Percentiles rank a stretch among this genome's conserved stretches.
phyloP scores from a whole-genome alignment of 2,888 invertebrate species.

The Corythucha ciliata region DNA sequence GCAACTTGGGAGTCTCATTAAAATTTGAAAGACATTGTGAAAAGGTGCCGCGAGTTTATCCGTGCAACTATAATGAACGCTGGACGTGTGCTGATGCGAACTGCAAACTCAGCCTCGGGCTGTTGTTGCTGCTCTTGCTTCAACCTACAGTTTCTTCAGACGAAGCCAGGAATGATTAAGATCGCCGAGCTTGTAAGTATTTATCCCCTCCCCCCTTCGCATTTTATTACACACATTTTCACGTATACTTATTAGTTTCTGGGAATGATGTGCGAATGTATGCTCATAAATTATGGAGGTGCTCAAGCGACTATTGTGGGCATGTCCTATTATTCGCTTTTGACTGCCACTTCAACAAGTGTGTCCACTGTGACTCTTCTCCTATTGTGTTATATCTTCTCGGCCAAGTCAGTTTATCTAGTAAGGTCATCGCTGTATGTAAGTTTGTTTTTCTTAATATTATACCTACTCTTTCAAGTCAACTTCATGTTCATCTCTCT shows the following conservation, averaged over 20 bases:
- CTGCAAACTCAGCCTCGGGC: too few relatives aligned
- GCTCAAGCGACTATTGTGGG: constrained; percentile 64
- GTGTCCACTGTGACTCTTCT: constrained; percentile 66
- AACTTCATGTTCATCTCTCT: constrained; percentile 34
- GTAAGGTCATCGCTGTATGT: constrained; percentile 76
- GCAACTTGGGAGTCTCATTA: too few relatives aligned
- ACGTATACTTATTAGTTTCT: constrained; percentile 49
- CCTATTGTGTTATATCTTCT: constrained; percentile 66
- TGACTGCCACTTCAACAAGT: constrained; percentile 71
- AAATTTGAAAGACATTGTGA: too few relatives aligned
- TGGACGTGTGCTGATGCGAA: too few relatives aligned
- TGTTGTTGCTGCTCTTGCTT: constrained; percentile 66
- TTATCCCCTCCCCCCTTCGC: background rate
- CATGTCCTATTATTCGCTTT: constrained; percentile 66
- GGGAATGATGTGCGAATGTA: constrained; percentile 71
- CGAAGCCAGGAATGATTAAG: constrained; percentile 64
- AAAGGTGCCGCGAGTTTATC: too few relatives aligned
- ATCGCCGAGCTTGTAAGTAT: constrained; percentile 58
- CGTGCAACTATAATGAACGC: too few relatives aligned
- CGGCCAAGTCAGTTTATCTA: constrained; percentile 62
- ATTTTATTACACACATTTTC: constrained; percentile 1
- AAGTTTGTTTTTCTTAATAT: constrained; percentile 43
- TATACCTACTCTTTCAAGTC: background rate
- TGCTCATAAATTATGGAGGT: constrained; percentile 68
- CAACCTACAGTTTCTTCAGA: constrained; percentile 63